Evolutionary conservation across 1,140 invertebrate species (phyloP).

Genomic region (Nylanderia fulva): DNA sequence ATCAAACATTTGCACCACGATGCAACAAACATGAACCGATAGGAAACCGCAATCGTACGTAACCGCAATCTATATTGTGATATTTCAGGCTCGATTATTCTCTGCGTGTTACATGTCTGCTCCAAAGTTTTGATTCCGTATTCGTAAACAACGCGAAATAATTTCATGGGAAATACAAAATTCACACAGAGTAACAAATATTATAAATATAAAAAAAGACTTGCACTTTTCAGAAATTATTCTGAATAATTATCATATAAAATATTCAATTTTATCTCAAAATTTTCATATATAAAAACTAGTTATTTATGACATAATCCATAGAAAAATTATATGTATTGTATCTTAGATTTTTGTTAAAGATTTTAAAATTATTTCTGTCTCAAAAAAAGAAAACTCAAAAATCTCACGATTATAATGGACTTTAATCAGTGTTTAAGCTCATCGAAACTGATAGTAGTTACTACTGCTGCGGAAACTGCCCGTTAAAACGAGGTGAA

Average conservation of each 20-base stretch:
- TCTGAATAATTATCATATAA: background rate
- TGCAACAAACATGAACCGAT: background rate
- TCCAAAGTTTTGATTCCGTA: slow-evolving; percentile 23
- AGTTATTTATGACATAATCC: background rate
- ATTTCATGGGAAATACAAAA: background rate
- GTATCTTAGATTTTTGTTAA: background rate
- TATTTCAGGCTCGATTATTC: slow-evolving; percentile 38
- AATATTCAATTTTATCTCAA: background rate
- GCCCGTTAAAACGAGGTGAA: slow-evolving; percentile 84
- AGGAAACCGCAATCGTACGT: slow-evolving; percentile 43
- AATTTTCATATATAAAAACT: background rate
- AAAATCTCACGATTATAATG: slow-evolving; percentile 10
- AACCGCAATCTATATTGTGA: slow-evolving; percentile 46
- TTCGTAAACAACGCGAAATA: background rate
- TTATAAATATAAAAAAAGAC: background rate
- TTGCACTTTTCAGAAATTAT: background rate
- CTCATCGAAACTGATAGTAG: slow-evolving; percentile 54
- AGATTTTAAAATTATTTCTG: background rate
- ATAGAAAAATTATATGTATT: background rate
- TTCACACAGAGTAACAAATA: background rate
- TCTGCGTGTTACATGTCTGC: slow-evolving; percentile 18
- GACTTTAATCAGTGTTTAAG: slow-evolving; percentile 48
- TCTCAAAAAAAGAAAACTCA: background rate
- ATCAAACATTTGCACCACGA: background rate
- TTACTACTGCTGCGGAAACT: slow-evolving; percentile 80